Evolutionary conservation across 2,888 invertebrate genomes (phyloP), one percentile per base, ranked within the genome.

Genomic region (Listrodromus nycthemerus): DNA sequence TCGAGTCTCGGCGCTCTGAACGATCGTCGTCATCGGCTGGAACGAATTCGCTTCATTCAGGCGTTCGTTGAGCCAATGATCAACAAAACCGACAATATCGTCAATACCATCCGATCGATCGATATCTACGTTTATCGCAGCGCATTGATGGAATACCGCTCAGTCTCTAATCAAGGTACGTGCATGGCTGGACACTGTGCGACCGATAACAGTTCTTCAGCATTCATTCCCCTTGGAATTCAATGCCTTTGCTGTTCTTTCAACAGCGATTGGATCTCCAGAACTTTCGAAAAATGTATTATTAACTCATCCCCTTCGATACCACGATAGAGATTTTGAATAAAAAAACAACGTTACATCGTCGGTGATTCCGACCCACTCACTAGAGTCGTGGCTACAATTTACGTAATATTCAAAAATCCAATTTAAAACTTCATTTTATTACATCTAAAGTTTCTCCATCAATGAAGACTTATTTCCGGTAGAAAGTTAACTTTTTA

Each of bases 131-230:
- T 24, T 21, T 24, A 55, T 55, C 55, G 55, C 13, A 24, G 21
- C 21, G 19, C 41, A 55, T 24, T 55, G 61, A 73, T 73, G 71
- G 61, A 41, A 45, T 55, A 24, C 71, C 45, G 33, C 45, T 73
- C 27, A 61, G 27, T 41, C n/a, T 73, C 30, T 61, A 45, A 73
- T 73, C 71, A 73, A 73, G 45, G 71, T 73, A 30, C 58, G 55
- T 61, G 71, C 58, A 61, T 61, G 58, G 58, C 24, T 58, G 50
- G 71, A 21, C 19, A 19, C 45, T 73, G 37, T 55, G 6, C 71
- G 8, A 21, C 45, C 33, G 58, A 73, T 61, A 73, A 73, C 45
- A 27, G 45, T 61, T 61, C n/a, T 8, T 10, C 58, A 5, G 27
- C 27, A 58, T 37, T 41, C 71, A 24, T 16, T 45, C 58, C 24